A percentile compares a stretch with the other conserved stretches of the same genome.
Evolutionary conservation across 1,140 invertebrate species (phyloP).

Genomic region (Drosophila tristis): DNA sequence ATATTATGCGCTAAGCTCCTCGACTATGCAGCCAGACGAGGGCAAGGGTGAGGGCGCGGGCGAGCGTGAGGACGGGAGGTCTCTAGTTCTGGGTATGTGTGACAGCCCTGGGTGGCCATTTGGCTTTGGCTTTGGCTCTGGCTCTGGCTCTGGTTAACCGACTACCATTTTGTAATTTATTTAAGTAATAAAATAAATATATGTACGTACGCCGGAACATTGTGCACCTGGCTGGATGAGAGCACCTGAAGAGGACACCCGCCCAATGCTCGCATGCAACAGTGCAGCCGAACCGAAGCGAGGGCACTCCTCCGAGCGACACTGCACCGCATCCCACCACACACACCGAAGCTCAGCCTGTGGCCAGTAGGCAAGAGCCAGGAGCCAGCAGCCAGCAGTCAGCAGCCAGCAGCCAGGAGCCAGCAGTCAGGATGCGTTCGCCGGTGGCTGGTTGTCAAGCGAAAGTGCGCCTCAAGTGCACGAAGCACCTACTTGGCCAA

Average conservation of each 20-base stretch:
- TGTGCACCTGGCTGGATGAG: slow-evolving; percentile 39
- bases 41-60: background rate
- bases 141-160: slow-evolving; percentile 76
- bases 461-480: slow-evolving; percentile 76
- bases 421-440: slow-evolving; percentile 19
- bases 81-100: too few relatives aligned
- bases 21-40: slow-evolving; percentile 46
- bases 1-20: slow-evolving; percentile 74
- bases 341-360: slow-evolving; percentile 11
- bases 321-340: background rate
- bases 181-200: slow-evolving; percentile 83
- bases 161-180: slow-evolving; percentile 82
- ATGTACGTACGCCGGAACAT: slow-evolving; percentile 24
- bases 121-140: slow-evolving; percentile 40
- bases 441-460: slow-evolving; percentile 54
- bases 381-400: background rate
- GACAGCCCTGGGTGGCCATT: slow-evolving; percentile 5
- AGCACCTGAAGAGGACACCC: slow-evolving; percentile 17
- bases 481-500: slow-evolving; percentile 80
- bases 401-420: background rate
- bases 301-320: too few relatives aligned
- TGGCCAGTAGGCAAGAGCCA: background rate
- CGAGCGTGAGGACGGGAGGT: background rate
- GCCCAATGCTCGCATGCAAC: too few relatives aligned
- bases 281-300: too few relatives aligned